phyloP scores from a whole-genome alignment of 2,888 invertebrate genomes.

The Sarcophaga subvicina region DNA sequence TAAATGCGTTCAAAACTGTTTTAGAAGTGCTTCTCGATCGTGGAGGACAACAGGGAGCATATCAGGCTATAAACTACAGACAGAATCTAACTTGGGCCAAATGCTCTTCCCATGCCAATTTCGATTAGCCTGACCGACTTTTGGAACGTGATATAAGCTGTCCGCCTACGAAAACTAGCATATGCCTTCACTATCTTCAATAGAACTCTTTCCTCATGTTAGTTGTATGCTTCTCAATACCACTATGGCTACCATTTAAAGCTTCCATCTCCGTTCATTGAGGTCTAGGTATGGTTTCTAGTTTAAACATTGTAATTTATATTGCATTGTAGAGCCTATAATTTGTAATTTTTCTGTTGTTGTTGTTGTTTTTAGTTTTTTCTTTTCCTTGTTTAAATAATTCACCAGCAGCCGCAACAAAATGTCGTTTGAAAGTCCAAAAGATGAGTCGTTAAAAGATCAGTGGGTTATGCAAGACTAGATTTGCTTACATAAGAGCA shows the following conservation, averaged over 20 bases:
- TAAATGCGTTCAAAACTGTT: too few species aligned
- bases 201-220: too few species aligned
- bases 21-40: too few species aligned
- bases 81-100: too few species aligned
- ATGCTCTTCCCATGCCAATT: too few species aligned
- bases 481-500: not conserved
- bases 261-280: not conserved
- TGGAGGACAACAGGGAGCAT: too few species aligned
- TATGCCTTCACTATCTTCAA: too few species aligned
- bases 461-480: slow-evolving; percentile 33
- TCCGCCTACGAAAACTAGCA: too few species aligned
- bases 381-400: not conserved
- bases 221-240: too few species aligned
- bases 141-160: too few species aligned
- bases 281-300: not conserved
- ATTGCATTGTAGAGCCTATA: slow-evolving; percentile 10
- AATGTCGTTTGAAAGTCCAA: slow-evolving; percentile 57
- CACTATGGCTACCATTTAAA: not conserved
- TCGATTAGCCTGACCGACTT: too few species aligned
- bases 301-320: slow-evolving; percentile 25
- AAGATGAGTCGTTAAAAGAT: slow-evolving; percentile 42
- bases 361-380: not conserved
- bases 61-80: too few species aligned
- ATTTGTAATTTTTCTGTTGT: slow-evolving; percentile 32
- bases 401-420: not conserved